These are phyloP conservation scores for Lordiphosa fenestrarum DNA, from an alignment of 2,888 invertebrate genomes.

Conservation along the genomic window DNA sequence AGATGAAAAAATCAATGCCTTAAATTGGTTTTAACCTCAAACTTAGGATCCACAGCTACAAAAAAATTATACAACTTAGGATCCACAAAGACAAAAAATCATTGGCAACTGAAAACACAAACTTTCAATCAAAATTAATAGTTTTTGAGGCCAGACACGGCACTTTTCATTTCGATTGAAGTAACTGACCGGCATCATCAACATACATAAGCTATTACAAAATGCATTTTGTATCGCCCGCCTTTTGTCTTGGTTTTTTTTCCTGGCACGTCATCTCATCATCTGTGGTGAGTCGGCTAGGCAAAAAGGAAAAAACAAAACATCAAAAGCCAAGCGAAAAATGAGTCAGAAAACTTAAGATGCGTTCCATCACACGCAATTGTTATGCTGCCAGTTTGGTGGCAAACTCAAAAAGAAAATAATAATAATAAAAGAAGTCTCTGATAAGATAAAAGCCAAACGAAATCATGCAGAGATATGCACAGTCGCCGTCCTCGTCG, in stretches of 20 bases:
- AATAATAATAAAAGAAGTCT: too few relatives aligned
- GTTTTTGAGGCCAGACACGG: too few relatives aligned
- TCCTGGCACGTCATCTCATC: constrained; percentile 21
- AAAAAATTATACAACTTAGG: too few relatives aligned
- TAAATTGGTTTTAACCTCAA: too few relatives aligned
- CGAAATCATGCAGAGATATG: constrained; percentile 36
- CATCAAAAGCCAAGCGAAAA: constrained; percentile 39
- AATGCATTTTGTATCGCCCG: constrained; percentile 47
- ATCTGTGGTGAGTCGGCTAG: not conserved
- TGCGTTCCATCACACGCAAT: constrained; percentile 10
- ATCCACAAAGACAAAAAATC: too few relatives aligned
- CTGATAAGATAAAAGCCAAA: constrained; percentile 54
- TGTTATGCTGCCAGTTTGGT: constrained; percentile 9
- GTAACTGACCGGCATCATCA: constrained; percentile 4
- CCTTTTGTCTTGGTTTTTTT: constrained; percentile 22
- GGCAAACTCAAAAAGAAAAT: constrained; percentile 1
- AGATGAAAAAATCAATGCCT: too few relatives aligned
- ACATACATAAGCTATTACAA: constrained; percentile 31
- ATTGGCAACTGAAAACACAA: too few relatives aligned
- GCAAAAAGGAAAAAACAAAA: constrained; percentile 23
- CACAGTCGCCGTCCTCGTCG: constrained; percentile 12
- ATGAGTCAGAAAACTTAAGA: constrained; percentile 39
- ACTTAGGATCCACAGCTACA: too few relatives aligned
- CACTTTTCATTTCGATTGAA: too few relatives aligned
- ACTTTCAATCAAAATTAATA: too few relatives aligned